A percentile compares a stretch with the other conserved stretches of the same genome.
Conservation (phyloP, 2,888 invertebrate species). For the Bembecia ichneumoniformis region DNA sequence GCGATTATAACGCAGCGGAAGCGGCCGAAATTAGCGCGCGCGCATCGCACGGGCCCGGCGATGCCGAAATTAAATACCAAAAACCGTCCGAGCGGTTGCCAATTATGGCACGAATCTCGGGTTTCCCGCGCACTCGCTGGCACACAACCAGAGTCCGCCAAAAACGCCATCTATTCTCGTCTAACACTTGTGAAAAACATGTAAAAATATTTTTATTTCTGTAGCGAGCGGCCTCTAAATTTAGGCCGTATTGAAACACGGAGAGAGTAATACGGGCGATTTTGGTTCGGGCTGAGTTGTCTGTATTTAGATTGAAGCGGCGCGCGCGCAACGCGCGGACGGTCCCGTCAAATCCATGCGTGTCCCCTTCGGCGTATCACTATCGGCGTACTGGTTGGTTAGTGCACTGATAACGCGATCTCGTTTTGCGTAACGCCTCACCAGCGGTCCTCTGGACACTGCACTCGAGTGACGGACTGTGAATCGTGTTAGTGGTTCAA, state of each 20-base stretch:
- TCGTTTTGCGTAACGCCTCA: slow-evolving; percentile 9
- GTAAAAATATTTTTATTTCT: slow-evolving; percentile 70
- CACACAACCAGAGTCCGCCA: slow-evolving; percentile 48
- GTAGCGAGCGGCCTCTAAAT: slow-evolving; percentile 67
- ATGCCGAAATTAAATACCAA: slow-evolving; percentile 62
- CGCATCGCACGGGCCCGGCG: slow-evolving; percentile 21
- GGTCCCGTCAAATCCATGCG: background rate
- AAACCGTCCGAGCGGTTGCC: slow-evolving; percentile 57
- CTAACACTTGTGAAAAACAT: slow-evolving; percentile 56
- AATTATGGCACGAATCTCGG: slow-evolving; percentile 69
- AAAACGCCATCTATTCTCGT: slow-evolving; percentile 57
- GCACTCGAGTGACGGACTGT: slow-evolving; percentile 4
- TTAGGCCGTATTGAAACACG: slow-evolving; percentile 65
- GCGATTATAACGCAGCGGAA: slow-evolving; percentile 32
- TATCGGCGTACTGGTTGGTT: slow-evolving; percentile 16
- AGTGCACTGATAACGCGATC: slow-evolving; percentile 12
- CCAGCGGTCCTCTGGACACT: slow-evolving; percentile 1
- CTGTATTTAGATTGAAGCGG: slow-evolving; percentile 66
- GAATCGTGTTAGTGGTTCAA: slow-evolving; percentile 4
- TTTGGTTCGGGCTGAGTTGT: slow-evolving; percentile 64
- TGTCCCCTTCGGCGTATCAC: background rate
- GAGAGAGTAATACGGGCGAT: slow-evolving; percentile 66
- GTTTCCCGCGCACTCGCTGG: slow-evolving; percentile 50
- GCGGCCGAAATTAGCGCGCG: slow-evolving; percentile 38
- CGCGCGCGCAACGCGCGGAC: background rate